These are phyloP conservation scores for Typhlichthys eigenmanni DNA, from an alignment of 2,797 vertebrate genomes.

Conservation along the genomic window DNA sequence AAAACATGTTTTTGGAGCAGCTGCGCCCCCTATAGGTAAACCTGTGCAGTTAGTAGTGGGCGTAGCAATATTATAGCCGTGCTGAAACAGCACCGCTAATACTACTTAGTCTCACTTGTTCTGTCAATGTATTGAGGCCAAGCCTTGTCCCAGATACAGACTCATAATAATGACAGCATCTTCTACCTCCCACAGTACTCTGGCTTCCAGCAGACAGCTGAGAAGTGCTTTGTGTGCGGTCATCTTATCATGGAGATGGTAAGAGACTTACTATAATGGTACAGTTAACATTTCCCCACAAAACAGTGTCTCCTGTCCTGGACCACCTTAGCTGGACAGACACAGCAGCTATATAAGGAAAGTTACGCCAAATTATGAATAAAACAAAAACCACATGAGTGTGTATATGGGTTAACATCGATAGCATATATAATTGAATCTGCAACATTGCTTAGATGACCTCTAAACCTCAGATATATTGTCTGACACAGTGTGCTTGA, in stretches of 20 bases:
- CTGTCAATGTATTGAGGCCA: background rate
- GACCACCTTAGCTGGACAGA: too few species aligned
- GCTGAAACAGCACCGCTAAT: background rate
- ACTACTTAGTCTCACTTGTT: background rate
- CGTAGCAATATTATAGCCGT: background rate
- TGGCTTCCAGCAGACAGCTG: conserved; percentile 97
- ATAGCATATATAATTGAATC: background rate
- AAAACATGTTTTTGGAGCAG: conserved; percentile 18
- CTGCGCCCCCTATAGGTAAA: conserved; percentile 62
- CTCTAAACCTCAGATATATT: too few species aligned
- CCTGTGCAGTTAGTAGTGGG: background rate
- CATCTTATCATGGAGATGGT: conserved; percentile 99
- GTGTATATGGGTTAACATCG: background rate
- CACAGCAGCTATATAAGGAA: too few species aligned
- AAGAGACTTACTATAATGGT: conserved; percentile 48
- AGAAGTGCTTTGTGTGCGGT: conserved; percentile 98
- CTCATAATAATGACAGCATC: conserved; percentile 21
- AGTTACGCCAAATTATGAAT: too few species aligned
- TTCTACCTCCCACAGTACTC: conserved; percentile 85
- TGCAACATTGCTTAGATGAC: too few species aligned
- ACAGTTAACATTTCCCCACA: too few species aligned
- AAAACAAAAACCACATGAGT: background rate
- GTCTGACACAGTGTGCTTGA: background rate
- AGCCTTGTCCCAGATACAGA: background rate
- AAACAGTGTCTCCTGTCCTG: too few species aligned